Evolutionary conservation across 2,113 vertebrate genomes (phyloP).

Genomic region (Uropsilus gracilis): DNA sequence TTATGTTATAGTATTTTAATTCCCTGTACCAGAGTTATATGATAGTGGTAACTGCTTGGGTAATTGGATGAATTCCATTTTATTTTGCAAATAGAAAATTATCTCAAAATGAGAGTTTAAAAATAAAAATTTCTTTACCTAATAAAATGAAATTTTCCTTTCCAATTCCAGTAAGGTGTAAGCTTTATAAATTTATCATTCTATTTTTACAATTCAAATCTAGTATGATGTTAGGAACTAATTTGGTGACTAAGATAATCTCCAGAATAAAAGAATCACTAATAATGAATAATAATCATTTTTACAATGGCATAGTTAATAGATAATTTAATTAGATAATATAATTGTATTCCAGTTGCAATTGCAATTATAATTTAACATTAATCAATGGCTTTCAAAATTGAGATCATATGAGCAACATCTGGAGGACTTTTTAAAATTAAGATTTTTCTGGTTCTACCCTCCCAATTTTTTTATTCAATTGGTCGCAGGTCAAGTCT

Average conservation of each 20-base stretch:
- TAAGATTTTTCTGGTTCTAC: not conserved
- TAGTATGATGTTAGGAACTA: conserved; percentile 36
- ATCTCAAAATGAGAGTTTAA: conserved; percentile 35
- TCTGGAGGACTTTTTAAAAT: not conserved
- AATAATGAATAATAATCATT: conserved; percentile 53
- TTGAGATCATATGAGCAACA: not conserved
- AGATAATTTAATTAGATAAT: conserved; percentile 60
- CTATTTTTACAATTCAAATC: conserved; percentile 53
- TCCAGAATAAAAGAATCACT: conserved; percentile 54
- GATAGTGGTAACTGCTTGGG: not conserved
- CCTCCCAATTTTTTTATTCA: not conserved
- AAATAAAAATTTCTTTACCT: conserved; percentile 31
- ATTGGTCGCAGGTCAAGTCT: not conserved
- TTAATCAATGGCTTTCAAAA: conserved; percentile 47
- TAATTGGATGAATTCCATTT: not conserved
- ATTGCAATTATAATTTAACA: not conserved
- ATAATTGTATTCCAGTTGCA: not conserved
- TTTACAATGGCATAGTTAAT: conserved; percentile 37
- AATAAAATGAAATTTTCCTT: not conserved
- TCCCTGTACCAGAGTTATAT: not conserved
- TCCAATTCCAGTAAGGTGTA: not conserved
- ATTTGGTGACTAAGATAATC: conserved; percentile 33
- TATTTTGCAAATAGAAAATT: not conserved
- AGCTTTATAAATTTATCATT: conserved; percentile 42
- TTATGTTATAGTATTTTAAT: not conserved